Evolutionary conservation across 2,113 vertebrate genomes (phyloP).

Genomic region (Grus americana): DNA sequence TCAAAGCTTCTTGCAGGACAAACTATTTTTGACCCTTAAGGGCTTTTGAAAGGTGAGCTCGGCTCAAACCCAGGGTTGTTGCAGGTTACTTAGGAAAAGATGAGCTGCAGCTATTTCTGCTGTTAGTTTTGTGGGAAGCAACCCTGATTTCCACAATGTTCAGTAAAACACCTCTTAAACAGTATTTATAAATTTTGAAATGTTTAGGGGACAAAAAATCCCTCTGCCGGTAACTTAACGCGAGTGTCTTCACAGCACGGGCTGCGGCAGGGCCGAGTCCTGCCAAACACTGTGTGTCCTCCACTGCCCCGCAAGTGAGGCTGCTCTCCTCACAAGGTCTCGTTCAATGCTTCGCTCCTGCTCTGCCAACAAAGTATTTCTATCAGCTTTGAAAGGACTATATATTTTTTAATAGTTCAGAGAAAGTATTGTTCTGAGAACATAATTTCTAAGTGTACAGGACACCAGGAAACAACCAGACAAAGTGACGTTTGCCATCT

Average conservation of each 20-base stretch:
- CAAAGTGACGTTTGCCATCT: fast-evolving
- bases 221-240: neutral
- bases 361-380: neutral
- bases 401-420: neutral
- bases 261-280: fast-evolving
- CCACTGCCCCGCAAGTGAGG: fast-evolving
- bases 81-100: neutral
- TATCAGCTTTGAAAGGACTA: neutral
- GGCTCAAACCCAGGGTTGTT: neutral
- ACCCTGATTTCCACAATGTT: neutral
- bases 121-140: neutral
- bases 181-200: neutral
- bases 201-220: neutral
- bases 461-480: neutral
- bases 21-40: neutral
- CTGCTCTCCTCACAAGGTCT: neutral
- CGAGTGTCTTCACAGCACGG: fast-evolving
- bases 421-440: neutral
- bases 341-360: fast-evolving
- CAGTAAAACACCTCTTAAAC: neutral
- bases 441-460: neutral
- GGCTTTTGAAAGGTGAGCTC: neutral
- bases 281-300: fast-evolving
- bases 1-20: neutral
- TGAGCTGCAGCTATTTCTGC: neutral